Percentiles rank a stretch among this genome's conserved stretches.
Evolutionary conservation across 2,888 invertebrate species (phyloP).

Genomic region (Crematogaster levior): DNA sequence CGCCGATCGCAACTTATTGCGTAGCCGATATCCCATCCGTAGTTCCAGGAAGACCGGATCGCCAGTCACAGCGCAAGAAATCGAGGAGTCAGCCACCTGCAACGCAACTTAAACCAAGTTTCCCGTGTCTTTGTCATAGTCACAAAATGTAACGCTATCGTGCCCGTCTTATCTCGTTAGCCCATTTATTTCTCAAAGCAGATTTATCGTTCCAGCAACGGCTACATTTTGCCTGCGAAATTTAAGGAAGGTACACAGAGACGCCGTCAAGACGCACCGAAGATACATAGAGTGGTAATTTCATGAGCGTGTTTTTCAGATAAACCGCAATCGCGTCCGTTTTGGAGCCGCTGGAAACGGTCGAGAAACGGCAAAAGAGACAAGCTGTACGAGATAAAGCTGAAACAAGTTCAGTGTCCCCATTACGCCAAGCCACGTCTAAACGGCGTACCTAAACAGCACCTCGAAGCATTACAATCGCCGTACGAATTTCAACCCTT

Average conservation of each 20-base stretch:
- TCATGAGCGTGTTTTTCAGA: constrained; percentile 39
- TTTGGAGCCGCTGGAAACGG: constrained; percentile 75
- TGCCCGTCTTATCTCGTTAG: constrained; percentile 8
- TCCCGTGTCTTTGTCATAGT: constrained; percentile 71
- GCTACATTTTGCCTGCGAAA: constrained; percentile 67
- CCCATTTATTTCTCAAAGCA: constrained; percentile 27
- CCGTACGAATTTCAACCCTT: constrained; percentile 63
- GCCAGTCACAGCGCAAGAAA: constrained; percentile 31
- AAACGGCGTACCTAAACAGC: constrained; percentile 20
- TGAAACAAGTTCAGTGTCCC: constrained; percentile 71
- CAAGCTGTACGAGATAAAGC: constrained; percentile 76
- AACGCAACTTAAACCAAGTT: constrained; percentile 52
- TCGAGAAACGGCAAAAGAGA: constrained; percentile 68
- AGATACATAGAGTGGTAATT: background rate
- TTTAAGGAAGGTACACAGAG: constrained; percentile 58
- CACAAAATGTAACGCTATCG: constrained; percentile 71
- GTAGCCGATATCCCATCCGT: constrained; percentile 14
- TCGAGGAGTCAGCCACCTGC: constrained; percentile 17
- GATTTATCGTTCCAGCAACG: constrained; percentile 59
- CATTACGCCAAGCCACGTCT: constrained; percentile 71
- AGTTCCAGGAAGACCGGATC: constrained; percentile 22
- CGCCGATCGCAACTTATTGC: constrained; percentile 41
- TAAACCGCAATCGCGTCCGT: constrained; percentile 20
- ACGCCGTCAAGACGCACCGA: background rate
- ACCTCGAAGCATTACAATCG: background rate